Evolutionary conservation across 2,113 vertebrate genomes (phyloP), one percentile per base, ranked within the genome.

Genomic region (Anoura caudifer): DNA sequence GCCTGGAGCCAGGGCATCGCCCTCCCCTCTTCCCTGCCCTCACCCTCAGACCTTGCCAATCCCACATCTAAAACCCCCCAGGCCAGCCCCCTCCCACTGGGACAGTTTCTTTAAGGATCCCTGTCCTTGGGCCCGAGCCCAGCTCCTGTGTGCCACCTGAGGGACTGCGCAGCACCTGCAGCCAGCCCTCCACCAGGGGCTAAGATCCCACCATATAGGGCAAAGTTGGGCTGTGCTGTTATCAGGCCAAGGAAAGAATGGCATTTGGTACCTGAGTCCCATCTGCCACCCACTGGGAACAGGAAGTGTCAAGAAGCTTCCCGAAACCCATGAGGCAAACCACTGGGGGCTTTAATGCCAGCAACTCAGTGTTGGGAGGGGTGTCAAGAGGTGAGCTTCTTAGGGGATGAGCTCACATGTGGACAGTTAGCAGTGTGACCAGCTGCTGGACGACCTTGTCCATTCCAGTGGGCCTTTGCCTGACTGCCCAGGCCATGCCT

Each of bases 381-480:
- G 10, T 22, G 36, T 50, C n/a, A 36, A 72, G 54, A 38, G 36
- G 28, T 3, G 45, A 10, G 10, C 50, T 26, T 56, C 45, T n/a
- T 5, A 6, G 70, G 26, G 47, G 4, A 8, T 4, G 0, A 88
- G 26, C 38, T 69, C 31, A 31, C 47, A 13, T 0, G 0, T 7
- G 38, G 61, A 59, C 0, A 9, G n/a, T 10, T 59, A 63, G 67
- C 85, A 14, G 0, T 13, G 43, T 19, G 79, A n/a, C 33, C 33
- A 22, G 45, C 19, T 43, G 20, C 88, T 22, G 38, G 56, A 43
- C 54, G 47, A 41, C 47, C 41, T 33, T 10, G 4, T 61, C 70
- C 84, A 26, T 56, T 45, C 59, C 52, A 17, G 50, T 9, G 43
- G 47, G 31, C 47, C 15, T 84, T 69, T 22, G 33, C 17, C 16